Evolutionary conservation across 2,888 invertebrate species (phyloP).

Genomic region (Amiota mariae): DNA sequence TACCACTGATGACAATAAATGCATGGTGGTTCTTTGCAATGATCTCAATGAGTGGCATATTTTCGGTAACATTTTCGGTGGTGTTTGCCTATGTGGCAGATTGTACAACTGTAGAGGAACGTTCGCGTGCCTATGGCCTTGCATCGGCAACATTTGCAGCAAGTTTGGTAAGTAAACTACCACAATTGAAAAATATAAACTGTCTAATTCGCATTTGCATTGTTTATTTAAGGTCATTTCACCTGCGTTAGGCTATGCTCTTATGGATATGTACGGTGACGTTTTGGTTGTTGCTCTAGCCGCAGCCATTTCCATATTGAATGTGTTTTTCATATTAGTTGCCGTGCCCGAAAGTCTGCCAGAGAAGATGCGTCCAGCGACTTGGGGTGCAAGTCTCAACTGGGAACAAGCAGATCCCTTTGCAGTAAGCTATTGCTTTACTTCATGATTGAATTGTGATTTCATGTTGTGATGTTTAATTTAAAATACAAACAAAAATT

Average conservation of each 20-base stretch:
- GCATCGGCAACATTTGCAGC: constrained; percentile 99
- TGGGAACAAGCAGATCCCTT: constrained; percentile 99
- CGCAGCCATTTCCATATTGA: constrained; percentile 94
- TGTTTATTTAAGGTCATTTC: constrained; percentile 81
- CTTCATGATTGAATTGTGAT: too few relatives aligned
- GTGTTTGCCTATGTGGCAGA: constrained; percentile 99
- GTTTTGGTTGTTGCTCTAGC: constrained; percentile 94
- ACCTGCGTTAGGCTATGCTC: constrained; percentile 94
- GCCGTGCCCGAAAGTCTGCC: constrained; percentile 99
- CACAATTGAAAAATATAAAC: background rate
- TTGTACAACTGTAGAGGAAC: constrained; percentile 96
- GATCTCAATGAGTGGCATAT: constrained; percentile 98
- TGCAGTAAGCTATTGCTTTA: constrained; percentile 76
- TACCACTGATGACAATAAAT: constrained; percentile 98
- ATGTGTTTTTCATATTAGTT: constrained; percentile 98
- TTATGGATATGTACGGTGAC: constrained; percentile 88
- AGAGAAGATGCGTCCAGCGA: constrained; percentile 87
- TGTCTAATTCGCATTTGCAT: background rate
- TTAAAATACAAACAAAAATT: background rate
- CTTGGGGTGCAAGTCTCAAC: constrained; percentile 90
- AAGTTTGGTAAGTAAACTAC: constrained; percentile 81
- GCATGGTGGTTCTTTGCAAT: constrained; percentile 99
- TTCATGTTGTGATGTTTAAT: constrained; percentile 12
- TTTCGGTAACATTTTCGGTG: constrained; percentile 99
- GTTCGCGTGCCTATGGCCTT: constrained; percentile 95